Evolutionary conservation across 2,113 vertebrate genomes (phyloP).

Genomic region (Percina caprodes): DNA sequence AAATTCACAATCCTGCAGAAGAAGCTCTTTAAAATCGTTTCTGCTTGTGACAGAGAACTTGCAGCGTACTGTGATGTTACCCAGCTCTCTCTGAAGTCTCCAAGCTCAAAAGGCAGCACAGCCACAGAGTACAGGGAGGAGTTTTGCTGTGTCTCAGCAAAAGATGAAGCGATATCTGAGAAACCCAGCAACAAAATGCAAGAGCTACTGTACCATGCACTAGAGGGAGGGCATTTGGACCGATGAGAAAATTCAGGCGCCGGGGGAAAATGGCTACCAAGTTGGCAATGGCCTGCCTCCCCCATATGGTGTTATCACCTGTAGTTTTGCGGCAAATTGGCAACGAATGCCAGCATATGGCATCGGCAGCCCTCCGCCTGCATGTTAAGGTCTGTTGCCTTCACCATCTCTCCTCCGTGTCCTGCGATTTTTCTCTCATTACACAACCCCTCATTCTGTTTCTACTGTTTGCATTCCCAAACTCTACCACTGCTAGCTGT

Average conservation of each 20-base stretch:
- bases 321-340: slow-evolving; percentile 79
- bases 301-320: slow-evolving; percentile 85
- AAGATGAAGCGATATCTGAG: slow-evolving; percentile 54
- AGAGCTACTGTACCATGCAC: slow-evolving; percentile 10
- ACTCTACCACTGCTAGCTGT: slow-evolving; percentile 25
- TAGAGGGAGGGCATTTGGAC: slow-evolving; percentile 48
- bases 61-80: slow-evolving; percentile 39
- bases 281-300: slow-evolving; percentile 71
- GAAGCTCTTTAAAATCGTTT: slow-evolving; percentile 31
- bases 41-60: slow-evolving; percentile 31
- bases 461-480: slow-evolving; percentile 28
- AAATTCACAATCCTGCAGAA: slow-evolving; percentile 33
- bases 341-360: slow-evolving; percentile 79
- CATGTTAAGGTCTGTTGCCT: slow-evolving; percentile 51
- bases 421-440: slow-evolving; percentile 39
- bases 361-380: slow-evolving; percentile 55
- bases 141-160: slow-evolving; percentile 34
- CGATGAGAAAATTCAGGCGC: slow-evolving; percentile 38
- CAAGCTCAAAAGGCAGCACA: neutral
- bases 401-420: slow-evolving; percentile 20
- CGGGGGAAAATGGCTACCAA: slow-evolving; percentile 52
- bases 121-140: slow-evolving; percentile 11
- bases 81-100: slow-evolving; percentile 50
- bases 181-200: slow-evolving; percentile 15
- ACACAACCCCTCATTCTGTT: slow-evolving; percentile 32